Conservation (phyloP, 2,888 invertebrate genomes). For the Sphaerophoria taeniata region DNA sequence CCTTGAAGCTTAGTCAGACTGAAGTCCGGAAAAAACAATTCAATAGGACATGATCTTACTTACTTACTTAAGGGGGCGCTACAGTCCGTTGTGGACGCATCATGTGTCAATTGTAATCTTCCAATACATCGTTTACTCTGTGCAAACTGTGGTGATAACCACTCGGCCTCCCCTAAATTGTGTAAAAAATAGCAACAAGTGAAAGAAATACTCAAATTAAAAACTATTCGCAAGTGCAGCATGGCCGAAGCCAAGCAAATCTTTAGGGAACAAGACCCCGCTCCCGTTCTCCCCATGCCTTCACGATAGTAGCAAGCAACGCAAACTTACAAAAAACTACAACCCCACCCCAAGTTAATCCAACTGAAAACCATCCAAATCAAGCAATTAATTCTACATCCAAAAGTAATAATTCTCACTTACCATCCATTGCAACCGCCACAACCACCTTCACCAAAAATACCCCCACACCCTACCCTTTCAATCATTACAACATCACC, state of each 20-base stretch:
- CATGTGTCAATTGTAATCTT: too few relatives aligned
- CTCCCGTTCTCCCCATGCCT: background rate
- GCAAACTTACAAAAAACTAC: too few relatives aligned
- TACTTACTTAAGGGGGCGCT: too few relatives aligned
- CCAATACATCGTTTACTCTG: too few relatives aligned
- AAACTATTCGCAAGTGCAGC: constrained; percentile 31
- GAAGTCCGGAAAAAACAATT: too few relatives aligned
- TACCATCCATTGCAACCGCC: background rate
- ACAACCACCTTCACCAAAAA: background rate
- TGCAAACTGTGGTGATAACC: constrained; percentile 10
- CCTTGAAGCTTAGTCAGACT: too few relatives aligned
- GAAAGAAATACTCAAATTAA: constrained; percentile 16
- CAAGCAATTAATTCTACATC: too few relatives aligned
- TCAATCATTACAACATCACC: background rate
- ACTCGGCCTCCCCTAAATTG: constrained; percentile 10
- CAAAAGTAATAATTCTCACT: background rate
- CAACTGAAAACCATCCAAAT: background rate
- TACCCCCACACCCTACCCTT: background rate
- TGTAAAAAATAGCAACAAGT: constrained; percentile 12
- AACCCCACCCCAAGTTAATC: too few relatives aligned
- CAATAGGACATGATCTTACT: too few relatives aligned
- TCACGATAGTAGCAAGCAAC: background rate
- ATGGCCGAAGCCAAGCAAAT: constrained; percentile 16
- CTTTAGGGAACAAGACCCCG: constrained; percentile 6
- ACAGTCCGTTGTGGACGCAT: too few relatives aligned